Conservation (phyloP, 1,140 invertebrate species). For the Oscheius sp. region DNA sequence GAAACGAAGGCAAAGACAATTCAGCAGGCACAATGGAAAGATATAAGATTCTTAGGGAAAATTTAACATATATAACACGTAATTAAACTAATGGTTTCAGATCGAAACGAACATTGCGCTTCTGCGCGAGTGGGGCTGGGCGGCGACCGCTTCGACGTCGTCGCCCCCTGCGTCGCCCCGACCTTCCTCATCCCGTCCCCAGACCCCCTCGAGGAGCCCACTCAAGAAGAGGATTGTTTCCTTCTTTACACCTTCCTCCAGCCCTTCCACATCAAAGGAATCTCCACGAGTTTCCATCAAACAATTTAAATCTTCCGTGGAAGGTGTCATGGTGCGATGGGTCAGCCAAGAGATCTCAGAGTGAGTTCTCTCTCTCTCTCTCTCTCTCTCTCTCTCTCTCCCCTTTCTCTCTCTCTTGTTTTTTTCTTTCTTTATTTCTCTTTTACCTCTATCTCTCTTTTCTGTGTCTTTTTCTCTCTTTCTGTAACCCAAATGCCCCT, state of each 20-base stretch:
- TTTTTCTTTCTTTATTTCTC: too few relatives aligned
- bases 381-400: too few relatives aligned
- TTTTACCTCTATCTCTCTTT: too few relatives aligned
- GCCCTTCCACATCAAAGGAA: constrained; percentile 1
- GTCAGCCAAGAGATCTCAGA: constrained; percentile 86
- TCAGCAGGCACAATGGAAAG: too few relatives aligned
- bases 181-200: background rate
- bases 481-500: too few relatives aligned
- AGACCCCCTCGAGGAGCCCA: background rate
- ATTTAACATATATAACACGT: too few relatives aligned
- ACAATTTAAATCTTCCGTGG: constrained; percentile 68
- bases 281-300: background rate
- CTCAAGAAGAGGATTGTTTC: constrained; percentile 24
- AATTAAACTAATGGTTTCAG: constrained; percentile 77
- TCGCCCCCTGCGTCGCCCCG: background rate
- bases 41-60: too few relatives aligned
- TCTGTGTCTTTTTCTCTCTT: too few relatives aligned
- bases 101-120: constrained; percentile 66
- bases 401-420: too few relatives aligned
- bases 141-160: constrained; percentile 17
- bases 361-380: constrained; percentile 65
- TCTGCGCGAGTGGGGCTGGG: constrained; percentile 47
- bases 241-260: constrained; percentile 20
- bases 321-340: constrained; percentile 88
- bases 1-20: too few relatives aligned